Percentiles rank a stretch among this genome's conserved stretches.
phyloP scores from a whole-genome alignment of 2,797 vertebrate species.

The Eleutherodactylus coqui region DNA sequence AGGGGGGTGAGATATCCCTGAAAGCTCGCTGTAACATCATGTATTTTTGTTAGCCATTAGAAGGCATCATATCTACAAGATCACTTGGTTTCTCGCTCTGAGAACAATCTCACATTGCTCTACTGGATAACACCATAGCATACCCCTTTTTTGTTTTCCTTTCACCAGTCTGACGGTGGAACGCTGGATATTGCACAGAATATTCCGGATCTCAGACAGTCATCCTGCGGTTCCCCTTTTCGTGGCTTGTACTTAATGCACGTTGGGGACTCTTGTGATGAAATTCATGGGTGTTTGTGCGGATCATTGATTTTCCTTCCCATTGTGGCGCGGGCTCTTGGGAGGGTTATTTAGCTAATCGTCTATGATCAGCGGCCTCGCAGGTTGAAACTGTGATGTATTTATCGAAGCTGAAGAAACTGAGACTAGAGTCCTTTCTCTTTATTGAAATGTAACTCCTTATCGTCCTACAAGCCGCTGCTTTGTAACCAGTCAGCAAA shows the following conservation, averaged over 20 bases:
- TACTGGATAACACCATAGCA: too few species aligned
- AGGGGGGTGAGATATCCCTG: too few species aligned
- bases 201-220: not conserved
- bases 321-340: not conserved
- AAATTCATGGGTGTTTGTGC: not conserved
- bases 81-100: too few species aligned
- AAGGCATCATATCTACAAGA: too few species aligned
- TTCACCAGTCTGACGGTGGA: not conserved
- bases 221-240: not conserved
- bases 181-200: not conserved
- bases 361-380: not conserved
- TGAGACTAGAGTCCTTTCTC: slow-evolving; percentile 14
- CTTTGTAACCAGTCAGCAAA: too few species aligned
- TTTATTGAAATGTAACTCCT: slow-evolving; percentile 27
- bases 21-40: too few species aligned
- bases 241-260: not conserved
- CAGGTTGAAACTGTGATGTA: not conserved
- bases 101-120: too few species aligned
- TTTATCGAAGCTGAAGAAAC: not conserved
- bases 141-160: too few species aligned
- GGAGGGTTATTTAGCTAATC: not conserved
- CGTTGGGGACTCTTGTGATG: not conserved
- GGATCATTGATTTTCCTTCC: not conserved
- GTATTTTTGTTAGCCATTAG: too few species aligned
- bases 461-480: not conserved